Base-by-base conservation (phyloP, 2,888 invertebrate genomes). In the Drosophila melanocephala region DNA sequence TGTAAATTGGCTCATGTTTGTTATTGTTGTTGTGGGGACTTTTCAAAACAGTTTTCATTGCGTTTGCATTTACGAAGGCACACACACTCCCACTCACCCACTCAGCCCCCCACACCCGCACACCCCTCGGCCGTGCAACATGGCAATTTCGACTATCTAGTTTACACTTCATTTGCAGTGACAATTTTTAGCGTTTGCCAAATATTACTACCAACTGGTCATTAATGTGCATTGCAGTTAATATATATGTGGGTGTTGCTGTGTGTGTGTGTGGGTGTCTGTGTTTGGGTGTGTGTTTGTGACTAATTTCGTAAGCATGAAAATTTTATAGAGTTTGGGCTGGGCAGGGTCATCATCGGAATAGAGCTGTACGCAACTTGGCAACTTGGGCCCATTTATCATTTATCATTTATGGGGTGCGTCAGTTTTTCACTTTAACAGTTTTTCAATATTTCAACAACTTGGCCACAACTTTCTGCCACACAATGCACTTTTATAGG, bases 371-470 rank as follows among this genome's bases (percentile, higher is more conserved):
- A 71, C 50, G 64, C 76, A 88, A 90, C 84, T 87, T 82, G 75
- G 47, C 26, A 47, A 47, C 47, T 47, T 47, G 16, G 9, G 62
- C 50, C 75, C 91, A 91, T 90, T 91, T 87, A 90, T 91, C 89
- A 90, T 90, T 91, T 89, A 90, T 91, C 89, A 90, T 90, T 91
- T 89, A 85, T 90, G 84, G 89, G 80, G 56, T 42, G 61, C 42
- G 35, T 61, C 77, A 76, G 76, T 80, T 78, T 62, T 81, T 81
- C 78, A 79, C 77, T 79, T 81, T 73, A 77, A 58, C 79, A 66
- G 65, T 81, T 53, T 73, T 72, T 73, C 66, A 58, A 64, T 65
- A 61, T 77, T 77, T 81, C 81, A 79, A 73, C 77, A 79, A 81
- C 64, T 79, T 79, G 61, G 56, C 57, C 57, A 14, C 74, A 77